Evolutionary conservation across 1,140 invertebrate species (phyloP).

Genomic region (Chionoecetes opilio): DNA sequence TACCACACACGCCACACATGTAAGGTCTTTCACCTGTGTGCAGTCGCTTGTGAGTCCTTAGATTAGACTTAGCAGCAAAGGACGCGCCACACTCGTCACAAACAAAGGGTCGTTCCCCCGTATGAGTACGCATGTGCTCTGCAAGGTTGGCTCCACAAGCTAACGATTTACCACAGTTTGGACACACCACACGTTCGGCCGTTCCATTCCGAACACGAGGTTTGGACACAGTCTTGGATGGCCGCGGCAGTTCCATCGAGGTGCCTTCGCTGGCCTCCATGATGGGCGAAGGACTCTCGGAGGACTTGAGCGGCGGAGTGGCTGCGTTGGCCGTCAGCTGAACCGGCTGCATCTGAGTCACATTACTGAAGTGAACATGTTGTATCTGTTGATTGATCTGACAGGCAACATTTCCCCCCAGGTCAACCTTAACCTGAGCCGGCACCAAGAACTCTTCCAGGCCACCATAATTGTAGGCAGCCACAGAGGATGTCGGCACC

Average conservation of each 20-base stretch:
- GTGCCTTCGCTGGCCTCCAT: constrained; percentile 37
- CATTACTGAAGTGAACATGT: constrained; percentile 62
- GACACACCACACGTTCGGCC: constrained; percentile 66
- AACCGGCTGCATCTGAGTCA: constrained; percentile 72
- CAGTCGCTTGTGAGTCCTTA: constrained; percentile 82
- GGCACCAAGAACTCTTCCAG: constrained; percentile 74
- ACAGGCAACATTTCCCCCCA: constrained; percentile 56
- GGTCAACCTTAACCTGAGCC: constrained; percentile 62
- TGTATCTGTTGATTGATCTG: constrained; percentile 71
- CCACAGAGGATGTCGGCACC: constrained; percentile 63
- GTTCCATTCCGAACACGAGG: constrained; percentile 67
- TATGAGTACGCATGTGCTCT: constrained; percentile 94
- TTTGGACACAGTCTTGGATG: constrained; percentile 52
- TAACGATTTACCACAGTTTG: constrained; percentile 69
- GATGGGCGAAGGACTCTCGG: constrained; percentile 54
- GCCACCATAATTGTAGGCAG: constrained; percentile 64
- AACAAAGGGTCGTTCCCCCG: constrained; percentile 96
- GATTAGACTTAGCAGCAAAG: constrained; percentile 79
- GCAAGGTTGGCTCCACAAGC: constrained; percentile 75
- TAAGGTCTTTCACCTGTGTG: constrained; percentile 83
- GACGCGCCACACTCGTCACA: constrained; percentile 83
- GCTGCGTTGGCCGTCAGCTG: constrained; percentile 65
- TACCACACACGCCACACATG: constrained; percentile 84
- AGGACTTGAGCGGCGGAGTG: constrained; percentile 6
- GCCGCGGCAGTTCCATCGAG: constrained; percentile 44